Base-by-base conservation (phyloP, 2,797 vertebrate species). In the Emydoidea blandingii region DNA sequence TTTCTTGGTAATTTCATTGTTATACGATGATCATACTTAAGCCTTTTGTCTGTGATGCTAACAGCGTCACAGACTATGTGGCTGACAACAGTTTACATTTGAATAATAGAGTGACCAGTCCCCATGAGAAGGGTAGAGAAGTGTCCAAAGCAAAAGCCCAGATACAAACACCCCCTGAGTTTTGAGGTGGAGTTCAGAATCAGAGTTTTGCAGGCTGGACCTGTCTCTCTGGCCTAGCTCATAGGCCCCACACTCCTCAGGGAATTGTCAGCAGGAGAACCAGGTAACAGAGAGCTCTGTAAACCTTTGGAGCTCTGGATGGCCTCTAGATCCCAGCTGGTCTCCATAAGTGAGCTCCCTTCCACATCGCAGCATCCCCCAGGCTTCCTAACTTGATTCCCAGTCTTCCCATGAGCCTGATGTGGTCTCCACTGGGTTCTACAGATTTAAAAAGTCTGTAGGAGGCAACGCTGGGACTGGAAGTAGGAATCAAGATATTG, bases 101-200 rank as follows among this genome's bases (percentile, higher is more conserved):
- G 90, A 80, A 57, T 80, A 79, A 95, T 23, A 12, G 89, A 85
- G 3, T 21, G 76, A 81, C 0, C 79, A 25, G 89, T 91, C n/a
- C 23, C 78, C 85, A 74, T 21, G 57, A 93, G 65, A 47, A 83
- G 90, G 1, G 1, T 31, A 1, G 34, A 62, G 76, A 87, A 81
- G 27, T 50, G 83, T n/a, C 50, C 41, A 62, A 2, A 59, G 31
- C 53, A 92, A 86, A 85, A 41, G 1, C 10, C 5, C 5, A 59
- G 50, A 68, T 85, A 47, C 6, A 83, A 54, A 44, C 0, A 0
- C 74, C 80, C 18, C 25, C 34, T 34, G 23, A 41, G 52, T 81
- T 37, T 54, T 56, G 1, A 54, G 5, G 25, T 62, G 81, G 85
- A 87, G 59, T 50, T 79, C 74, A 41, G 25, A 85, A 72, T 72